Percentiles rank a stretch among this genome's conserved stretches.
phyloP scores from a whole-genome alignment of 2,113 vertebrate species.

The Microtus montanus region DNA sequence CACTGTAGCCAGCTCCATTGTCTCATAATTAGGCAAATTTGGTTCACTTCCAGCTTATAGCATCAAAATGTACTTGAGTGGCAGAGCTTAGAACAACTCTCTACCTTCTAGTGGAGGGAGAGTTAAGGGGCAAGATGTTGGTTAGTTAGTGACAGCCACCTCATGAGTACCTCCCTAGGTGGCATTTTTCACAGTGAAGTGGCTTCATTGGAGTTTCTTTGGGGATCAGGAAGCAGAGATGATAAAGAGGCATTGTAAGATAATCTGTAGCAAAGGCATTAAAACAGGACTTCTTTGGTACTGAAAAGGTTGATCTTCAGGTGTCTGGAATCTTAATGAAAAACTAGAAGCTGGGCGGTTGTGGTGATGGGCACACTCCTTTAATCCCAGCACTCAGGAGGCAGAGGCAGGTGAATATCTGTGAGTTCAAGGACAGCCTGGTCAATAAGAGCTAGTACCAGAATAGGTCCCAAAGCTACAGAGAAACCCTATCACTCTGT shows the following conservation, averaged over 20 bases:
- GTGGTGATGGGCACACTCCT: not conserved
- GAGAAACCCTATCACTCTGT: too few species aligned
- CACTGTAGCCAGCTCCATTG: not conserved
- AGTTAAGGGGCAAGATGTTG: not conserved
- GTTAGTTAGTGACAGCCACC: not conserved
- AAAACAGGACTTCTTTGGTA: not conserved
- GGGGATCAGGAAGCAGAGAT: slow-evolving; percentile 26
- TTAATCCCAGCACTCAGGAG: not conserved
- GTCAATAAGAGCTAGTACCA: too few species aligned
- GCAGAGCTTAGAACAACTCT: not conserved
- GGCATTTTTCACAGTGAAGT: not conserved
- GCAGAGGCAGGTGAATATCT: not conserved
- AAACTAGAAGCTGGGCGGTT: not conserved
- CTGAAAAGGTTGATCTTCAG: not conserved
- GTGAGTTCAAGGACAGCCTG: not conserved
- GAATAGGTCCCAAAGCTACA: too few species aligned
- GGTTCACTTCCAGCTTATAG: not conserved
- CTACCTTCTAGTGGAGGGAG: not conserved
- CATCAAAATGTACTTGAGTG: not conserved
- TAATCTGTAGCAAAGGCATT: slow-evolving; percentile 32
- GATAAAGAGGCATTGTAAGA: not conserved
- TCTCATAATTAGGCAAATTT: slow-evolving; percentile 14
- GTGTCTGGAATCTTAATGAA: slow-evolving; percentile 37
- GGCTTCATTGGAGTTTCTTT: not conserved
- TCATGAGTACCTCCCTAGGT: not conserved